Evolutionary conservation across 2,888 invertebrate genomes (phyloP).

Genomic region (Machimus atricapillus): DNA sequence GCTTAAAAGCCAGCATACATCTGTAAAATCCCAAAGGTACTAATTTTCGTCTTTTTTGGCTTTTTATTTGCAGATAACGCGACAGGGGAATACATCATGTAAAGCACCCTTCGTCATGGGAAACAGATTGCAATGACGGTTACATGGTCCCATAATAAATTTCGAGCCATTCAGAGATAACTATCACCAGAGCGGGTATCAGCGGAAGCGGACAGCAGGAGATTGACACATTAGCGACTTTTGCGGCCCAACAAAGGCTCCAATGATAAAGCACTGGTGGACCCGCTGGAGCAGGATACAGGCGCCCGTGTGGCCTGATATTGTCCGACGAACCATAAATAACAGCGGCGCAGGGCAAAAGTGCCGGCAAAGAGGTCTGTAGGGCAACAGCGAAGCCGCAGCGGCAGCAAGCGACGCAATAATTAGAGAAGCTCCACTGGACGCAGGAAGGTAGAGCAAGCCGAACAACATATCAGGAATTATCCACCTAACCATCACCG

Average conservation of each 20-base stretch:
- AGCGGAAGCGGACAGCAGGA: slow-evolving; percentile 30
- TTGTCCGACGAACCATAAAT: slow-evolving; percentile 37
- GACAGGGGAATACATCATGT: slow-evolving; percentile 29
- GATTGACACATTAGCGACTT: slow-evolving; percentile 44
- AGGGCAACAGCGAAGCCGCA: not conserved
- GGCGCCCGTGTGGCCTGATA: slow-evolving; percentile 36
- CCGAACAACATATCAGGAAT: slow-evolving; percentile 13
- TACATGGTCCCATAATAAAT: slow-evolving; percentile 41
- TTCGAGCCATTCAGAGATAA: slow-evolving; percentile 41
- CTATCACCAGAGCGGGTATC: slow-evolving; percentile 31
- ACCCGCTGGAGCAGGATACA: slow-evolving; percentile 34
- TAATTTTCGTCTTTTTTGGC: slow-evolving; percentile 18
- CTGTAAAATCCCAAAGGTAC: not conserved
- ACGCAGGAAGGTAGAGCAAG: not conserved
- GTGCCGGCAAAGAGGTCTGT: slow-evolving; percentile 12
- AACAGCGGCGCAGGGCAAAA: slow-evolving; percentile 12
- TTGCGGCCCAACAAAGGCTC: slow-evolving; percentile 38
- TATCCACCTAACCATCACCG: slow-evolving; percentile 34
- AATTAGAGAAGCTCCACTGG: not conserved
- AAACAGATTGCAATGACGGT: slow-evolving; percentile 32
- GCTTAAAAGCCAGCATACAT: not conserved
- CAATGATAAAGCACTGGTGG: slow-evolving; percentile 39
- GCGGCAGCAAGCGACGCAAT: not conserved
- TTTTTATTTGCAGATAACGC: slow-evolving; percentile 30
- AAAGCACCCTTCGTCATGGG: slow-evolving; percentile 37